Evolutionary conservation across 1,140 invertebrate species (phyloP).

Genomic region (Cydia pomonella): DNA sequence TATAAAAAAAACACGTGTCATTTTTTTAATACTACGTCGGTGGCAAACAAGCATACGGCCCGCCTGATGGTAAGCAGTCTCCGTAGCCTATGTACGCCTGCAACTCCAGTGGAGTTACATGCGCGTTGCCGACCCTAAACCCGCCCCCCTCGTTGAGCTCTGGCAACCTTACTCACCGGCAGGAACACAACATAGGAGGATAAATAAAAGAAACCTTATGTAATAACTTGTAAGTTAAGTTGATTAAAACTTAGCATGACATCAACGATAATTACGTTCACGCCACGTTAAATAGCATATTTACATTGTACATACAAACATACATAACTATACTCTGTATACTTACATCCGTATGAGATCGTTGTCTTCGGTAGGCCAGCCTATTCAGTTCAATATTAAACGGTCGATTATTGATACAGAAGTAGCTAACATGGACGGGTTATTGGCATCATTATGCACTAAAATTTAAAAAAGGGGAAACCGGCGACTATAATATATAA

Average conservation of each 20-base stretch:
- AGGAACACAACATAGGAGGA: too few species aligned
- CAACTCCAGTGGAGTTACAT: too few species aligned
- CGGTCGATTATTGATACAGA: background rate
- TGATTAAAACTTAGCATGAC: background rate
- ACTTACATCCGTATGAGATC: background rate
- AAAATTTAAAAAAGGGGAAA: too few species aligned
- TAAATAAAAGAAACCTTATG: background rate
- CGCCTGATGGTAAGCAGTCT: too few species aligned
- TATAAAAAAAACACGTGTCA: background rate
- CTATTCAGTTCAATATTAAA: background rate
- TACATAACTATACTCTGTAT: background rate
- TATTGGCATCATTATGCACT: too few species aligned
- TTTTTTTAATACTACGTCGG: too few species aligned
- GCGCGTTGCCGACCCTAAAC: too few species aligned
- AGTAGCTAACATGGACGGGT: background rate
- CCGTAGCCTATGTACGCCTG: too few species aligned
- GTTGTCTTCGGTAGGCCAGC: background rate
- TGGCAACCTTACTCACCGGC: too few species aligned
- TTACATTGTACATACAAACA: background rate
- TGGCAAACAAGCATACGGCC: too few species aligned
- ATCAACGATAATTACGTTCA: conserved; percentile 8
- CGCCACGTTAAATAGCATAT: conserved; percentile 3
- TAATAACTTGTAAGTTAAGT: background rate
- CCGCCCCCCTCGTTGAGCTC: too few species aligned
- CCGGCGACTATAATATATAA: too few species aligned